Evolutionary conservation across 30 jellyfish, hydroid and myxozoan genomes (phyloP), one percentile per base, ranked within the genome.

Genomic region (Calvadosia cruxmelitensis): DNA sequence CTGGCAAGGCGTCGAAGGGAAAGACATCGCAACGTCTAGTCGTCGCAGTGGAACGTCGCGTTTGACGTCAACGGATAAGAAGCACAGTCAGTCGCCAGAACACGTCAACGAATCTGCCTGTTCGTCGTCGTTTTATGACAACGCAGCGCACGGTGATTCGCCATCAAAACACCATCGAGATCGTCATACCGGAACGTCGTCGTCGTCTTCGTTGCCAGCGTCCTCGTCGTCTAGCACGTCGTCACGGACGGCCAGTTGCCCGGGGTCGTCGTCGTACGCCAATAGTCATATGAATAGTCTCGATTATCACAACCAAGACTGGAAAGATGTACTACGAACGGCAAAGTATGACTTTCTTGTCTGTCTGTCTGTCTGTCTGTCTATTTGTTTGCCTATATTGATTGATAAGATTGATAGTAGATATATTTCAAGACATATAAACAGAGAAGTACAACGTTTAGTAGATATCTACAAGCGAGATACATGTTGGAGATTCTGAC

Each of bases 251-350:
- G 57, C 57, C 20, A 42, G 57, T 42, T 5, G 15, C 15, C 57
- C 57, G 20, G 10, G 15, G 20, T 42, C 57, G 57, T 5, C 57
- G 20, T 5, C 20, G 10, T 20, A 5, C 20, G 15, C 57, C 57
- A 42, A 42, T 42, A 20, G 15, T 42, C n/a, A n/a, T n/a, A n/a
- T n/a, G n/a, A n/a, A n/a, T n/a, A n/a, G n/a, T n/a, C n/a, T n/a
- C n/a, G 57, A 42, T 42, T 42, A 5, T 42, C 57, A 42, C 10
- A 20, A 20, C 20, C 57, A 42, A 1, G 95, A 91, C 53, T 91
- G 99, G 99, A 91, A 79, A 67, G 99, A 91, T 70, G 81, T 78
- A 0, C 90, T 83, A 25, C 64, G 86, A 74, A 91, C 99, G 16
- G 63, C 73, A 63, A 91, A 83, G 99, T 91, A 70, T 29, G 94